Conservation (phyloP, 2,797 vertebrate species). For the Sardinella longiceps region DNA sequence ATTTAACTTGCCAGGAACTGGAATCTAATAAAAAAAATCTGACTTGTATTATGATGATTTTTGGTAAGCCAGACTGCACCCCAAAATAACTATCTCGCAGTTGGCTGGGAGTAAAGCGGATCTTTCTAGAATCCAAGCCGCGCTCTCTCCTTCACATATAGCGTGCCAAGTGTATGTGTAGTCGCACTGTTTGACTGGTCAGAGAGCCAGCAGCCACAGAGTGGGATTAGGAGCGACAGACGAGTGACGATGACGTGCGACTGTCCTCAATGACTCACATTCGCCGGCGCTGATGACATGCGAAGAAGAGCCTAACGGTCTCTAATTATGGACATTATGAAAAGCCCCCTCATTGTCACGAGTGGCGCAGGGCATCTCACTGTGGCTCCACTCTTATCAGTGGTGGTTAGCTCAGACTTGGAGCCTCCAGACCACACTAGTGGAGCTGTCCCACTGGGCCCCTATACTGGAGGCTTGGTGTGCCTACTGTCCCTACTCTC, state of each 20-base stretch:
- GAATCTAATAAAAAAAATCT: not conserved
- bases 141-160: not conserved
- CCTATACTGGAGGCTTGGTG: not conserved
- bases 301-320: conserved; percentile 35
- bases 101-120: not conserved
- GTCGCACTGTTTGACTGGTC: not conserved
- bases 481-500: not conserved
- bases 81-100: not conserved
- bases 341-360: conserved; percentile 1
- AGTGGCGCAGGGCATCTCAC: not conserved
- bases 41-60: not conserved
- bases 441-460: not conserved
- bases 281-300: conserved; percentile 32
- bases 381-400: not conserved
- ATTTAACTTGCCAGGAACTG: not conserved
- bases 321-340: conserved; percentile 37
- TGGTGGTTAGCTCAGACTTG: not conserved
- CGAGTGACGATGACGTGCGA: conserved; percentile 29
- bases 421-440: not conserved
- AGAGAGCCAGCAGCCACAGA: not conserved
- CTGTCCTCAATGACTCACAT: conserved; percentile 33
- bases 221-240: not conserved
- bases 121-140: not conserved
- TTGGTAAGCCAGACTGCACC: not conserved
- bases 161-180: not conserved